These are phyloP conservation scores for Phortica magna DNA, from an alignment of 2,888 invertebrate species.

Conservation along the genomic window DNA sequence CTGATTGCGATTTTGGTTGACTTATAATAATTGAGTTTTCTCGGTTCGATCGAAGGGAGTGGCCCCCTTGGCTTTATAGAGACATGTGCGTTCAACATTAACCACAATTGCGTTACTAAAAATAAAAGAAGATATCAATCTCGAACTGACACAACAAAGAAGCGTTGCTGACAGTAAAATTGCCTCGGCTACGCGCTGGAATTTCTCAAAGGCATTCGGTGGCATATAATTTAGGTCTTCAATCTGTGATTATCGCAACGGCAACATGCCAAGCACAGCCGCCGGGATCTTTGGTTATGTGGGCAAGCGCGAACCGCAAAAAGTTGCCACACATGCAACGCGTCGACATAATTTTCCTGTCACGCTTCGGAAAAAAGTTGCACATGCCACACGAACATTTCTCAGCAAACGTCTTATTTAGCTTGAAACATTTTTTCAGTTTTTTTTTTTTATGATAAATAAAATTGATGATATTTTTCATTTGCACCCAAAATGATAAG, in stretches of 20 bases:
- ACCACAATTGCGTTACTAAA: slow-evolving; percentile 13
- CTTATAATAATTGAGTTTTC: no score
- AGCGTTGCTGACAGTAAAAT: slow-evolving; percentile 17
- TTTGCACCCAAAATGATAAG: neutral
- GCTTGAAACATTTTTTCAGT: neutral
- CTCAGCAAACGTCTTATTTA: no score
- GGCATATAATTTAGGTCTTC: slow-evolving; percentile 12
- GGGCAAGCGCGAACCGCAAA: neutral
- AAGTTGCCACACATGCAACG: neutral
- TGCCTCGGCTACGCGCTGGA: slow-evolving; percentile 23
- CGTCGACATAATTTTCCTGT: slow-evolving; percentile 25
- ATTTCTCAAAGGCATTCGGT: slow-evolving; percentile 11
- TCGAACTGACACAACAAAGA: neutral
- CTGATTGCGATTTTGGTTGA: no score
- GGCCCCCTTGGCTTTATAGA: neutral
- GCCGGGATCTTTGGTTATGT: no score
- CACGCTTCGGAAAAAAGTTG: slow-evolving; percentile 18
- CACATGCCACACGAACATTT: neutral
- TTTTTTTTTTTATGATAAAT: neutral
- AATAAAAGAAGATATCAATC: slow-evolving; percentile 25
- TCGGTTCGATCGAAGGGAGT: no score
- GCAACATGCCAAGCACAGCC: no score
- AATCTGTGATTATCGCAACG: neutral
- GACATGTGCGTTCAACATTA: neutral
- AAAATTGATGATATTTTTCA: neutral